A percentile compares a stretch with the other conserved stretches of the same genome.
Evolutionary conservation across 2,888 invertebrate species (phyloP).

Genomic region (Drosophila neonasuta): DNA sequence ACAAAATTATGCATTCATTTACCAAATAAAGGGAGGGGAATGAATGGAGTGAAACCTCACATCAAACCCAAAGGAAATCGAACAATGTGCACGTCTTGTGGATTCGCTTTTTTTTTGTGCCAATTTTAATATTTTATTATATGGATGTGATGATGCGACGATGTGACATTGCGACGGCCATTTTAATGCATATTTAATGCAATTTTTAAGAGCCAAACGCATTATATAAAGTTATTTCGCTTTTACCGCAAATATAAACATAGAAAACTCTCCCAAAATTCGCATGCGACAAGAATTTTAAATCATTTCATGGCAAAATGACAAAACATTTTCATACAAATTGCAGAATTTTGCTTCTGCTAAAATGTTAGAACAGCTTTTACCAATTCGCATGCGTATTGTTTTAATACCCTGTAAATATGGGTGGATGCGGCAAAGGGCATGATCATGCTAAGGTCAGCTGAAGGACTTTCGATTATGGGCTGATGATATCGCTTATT

Average conservation of each 20-base stretch:
- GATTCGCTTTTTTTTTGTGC: background rate
- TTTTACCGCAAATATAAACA: constrained; percentile 73
- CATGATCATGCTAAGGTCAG: background rate
- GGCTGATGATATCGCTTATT: no score
- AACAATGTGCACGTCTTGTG: constrained; percentile 43
- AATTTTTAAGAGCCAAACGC: constrained; percentile 61
- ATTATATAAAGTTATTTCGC: constrained; percentile 61
- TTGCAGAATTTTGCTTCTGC: constrained; percentile 51
- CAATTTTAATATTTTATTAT: constrained; percentile 67
- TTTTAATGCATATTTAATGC: constrained; percentile 76
- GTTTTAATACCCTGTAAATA: constrained; percentile 32
- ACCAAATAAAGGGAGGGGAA: constrained; percentile 10
- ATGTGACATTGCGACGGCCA: constrained; percentile 33
- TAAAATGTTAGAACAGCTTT: constrained; percentile 43
- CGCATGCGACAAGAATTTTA: constrained; percentile 71
- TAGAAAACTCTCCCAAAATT: constrained; percentile 58
- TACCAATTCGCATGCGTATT: constrained; percentile 51
- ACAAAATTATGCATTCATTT: constrained; percentile 46
- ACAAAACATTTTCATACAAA: constrained; percentile 69
- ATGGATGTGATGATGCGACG: constrained; percentile 27
- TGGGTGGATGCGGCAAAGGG: no score
- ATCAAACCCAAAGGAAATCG: constrained; percentile 20
- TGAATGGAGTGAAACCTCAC: constrained; percentile 3
- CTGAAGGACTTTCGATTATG: background rate
- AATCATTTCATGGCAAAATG: constrained; percentile 57